Percentiles rank a stretch among this genome's conserved stretches.
These are phyloP conservation scores for Yponomeuta sedellus DNA, from an alignment of 2,888 invertebrate genomes.

Conservation along the genomic window DNA sequence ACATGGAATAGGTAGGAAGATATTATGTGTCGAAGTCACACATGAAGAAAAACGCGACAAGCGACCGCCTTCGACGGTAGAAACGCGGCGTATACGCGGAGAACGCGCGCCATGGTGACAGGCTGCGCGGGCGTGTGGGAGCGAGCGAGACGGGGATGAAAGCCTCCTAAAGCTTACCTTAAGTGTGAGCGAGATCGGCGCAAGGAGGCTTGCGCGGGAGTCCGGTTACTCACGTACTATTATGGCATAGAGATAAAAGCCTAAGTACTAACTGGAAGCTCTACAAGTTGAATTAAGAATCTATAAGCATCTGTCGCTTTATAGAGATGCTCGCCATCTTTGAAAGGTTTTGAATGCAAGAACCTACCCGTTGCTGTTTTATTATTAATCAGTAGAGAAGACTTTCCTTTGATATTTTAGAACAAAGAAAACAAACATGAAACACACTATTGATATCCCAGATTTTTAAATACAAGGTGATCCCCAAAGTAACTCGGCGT, in stretches of 20 bases:
- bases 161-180: conserved; percentile 53
- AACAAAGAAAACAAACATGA: background rate
- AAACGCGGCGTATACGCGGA: conserved; percentile 51
- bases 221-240: conserved; percentile 61
- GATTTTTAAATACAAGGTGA: background rate
- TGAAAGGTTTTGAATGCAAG: background rate
- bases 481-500: background rate
- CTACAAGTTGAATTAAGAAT: conserved; percentile 37
- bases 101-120: conserved; percentile 43
- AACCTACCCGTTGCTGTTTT: background rate
- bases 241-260: conserved; percentile 50
- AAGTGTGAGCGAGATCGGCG: conserved; percentile 47
- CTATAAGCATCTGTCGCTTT: conserved; percentile 23
- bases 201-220: conserved; percentile 60
- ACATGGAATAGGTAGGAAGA: background rate
- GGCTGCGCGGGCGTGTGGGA: conserved; percentile 52
- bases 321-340: background rate
- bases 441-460: background rate
- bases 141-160: conserved; percentile 54
- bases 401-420: background rate
- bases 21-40: conserved; percentile 14
- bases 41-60: conserved; percentile 4
- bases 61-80: conserved; percentile 44
- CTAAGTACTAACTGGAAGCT: conserved; percentile 41
- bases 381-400: background rate